phyloP scores from a whole-genome alignment of 2,888 invertebrate species.

The Drosophila differens region DNA sequence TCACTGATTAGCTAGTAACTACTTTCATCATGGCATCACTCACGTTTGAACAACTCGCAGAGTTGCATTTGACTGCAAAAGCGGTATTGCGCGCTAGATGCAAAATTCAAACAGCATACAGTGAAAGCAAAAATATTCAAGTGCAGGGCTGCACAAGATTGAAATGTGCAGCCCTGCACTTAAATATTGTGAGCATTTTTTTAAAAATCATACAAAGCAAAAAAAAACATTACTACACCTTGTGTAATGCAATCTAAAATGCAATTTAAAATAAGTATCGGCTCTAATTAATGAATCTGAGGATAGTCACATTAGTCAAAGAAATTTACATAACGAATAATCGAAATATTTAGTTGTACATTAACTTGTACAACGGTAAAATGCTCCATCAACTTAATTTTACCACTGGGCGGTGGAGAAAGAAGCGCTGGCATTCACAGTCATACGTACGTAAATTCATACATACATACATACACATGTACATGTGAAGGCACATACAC shows the following conservation, averaged over 20 bases:
- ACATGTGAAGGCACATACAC: slow-evolving; percentile 3
- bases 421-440: slow-evolving; percentile 21
- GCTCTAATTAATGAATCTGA: slow-evolving; percentile 2
- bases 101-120: slow-evolving; percentile 4
- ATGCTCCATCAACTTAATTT: background rate
- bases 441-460: background rate
- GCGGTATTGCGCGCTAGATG: slow-evolving; percentile 14
- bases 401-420: background rate
- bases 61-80: slow-evolving; percentile 32
- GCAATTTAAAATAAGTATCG: background rate
- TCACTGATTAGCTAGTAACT: background rate
- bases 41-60: slow-evolving; percentile 1
- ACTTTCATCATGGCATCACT: slow-evolving; percentile 27
- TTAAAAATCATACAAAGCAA: background rate
- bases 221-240: background rate
- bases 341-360: slow-evolving; percentile 6
- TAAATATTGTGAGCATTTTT: background rate
- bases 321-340: background rate
- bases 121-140: background rate
- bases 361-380: background rate
- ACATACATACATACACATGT: slow-evolving; percentile 2
- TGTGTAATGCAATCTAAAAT: background rate
- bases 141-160: background rate
- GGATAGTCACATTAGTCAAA: background rate
- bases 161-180: background rate